These are phyloP conservation scores for Drosophila watanabei DNA, from an alignment of 1,140 invertebrate species.

Conservation along the genomic window DNA sequence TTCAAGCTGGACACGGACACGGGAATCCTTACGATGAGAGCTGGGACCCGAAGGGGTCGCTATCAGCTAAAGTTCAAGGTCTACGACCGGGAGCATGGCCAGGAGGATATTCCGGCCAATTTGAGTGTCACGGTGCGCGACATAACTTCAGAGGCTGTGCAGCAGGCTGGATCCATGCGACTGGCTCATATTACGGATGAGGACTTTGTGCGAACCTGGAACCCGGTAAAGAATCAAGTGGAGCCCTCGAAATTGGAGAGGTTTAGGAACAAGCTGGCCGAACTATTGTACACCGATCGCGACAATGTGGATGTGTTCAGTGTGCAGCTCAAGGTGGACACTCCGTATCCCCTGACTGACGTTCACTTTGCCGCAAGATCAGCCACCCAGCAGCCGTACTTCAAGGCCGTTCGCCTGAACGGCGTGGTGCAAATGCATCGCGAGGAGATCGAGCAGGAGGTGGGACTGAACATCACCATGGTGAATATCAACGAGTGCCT, in stretches of 20 bases:
- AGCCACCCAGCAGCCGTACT: slow-evolving; percentile 88
- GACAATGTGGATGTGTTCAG: slow-evolving; percentile 90
- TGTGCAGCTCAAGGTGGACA: slow-evolving; percentile 87
- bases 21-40: slow-evolving; percentile 89
- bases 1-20: slow-evolving; percentile 88
- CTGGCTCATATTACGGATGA: slow-evolving; percentile 89
- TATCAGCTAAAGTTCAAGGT: slow-evolving; percentile 89
- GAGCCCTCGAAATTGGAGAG: slow-evolving; percentile 87
- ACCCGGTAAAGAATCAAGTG: slow-evolving; percentile 84
- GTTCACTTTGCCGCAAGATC: slow-evolving; percentile 89
- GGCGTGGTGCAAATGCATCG: slow-evolving; percentile 89
- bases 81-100: slow-evolving; percentile 88
- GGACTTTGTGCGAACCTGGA: slow-evolving; percentile 89
- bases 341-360: slow-evolving; percentile 87
- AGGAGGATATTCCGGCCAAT: slow-evolving; percentile 87
- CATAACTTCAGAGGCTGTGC: slow-evolving; percentile 89
- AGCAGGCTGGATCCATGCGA: slow-evolving; percentile 89
- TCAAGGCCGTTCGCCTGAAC: slow-evolving; percentile 89
- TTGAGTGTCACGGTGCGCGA: slow-evolving; percentile 88
- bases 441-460: slow-evolving; percentile 88
- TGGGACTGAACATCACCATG: slow-evolving; percentile 90
- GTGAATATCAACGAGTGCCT: slow-evolving; percentile 91
- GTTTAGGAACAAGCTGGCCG: slow-evolving; percentile 87
- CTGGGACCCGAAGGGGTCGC: slow-evolving; percentile 87
- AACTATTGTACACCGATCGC: slow-evolving; percentile 87